Conservation (phyloP, 2,888 invertebrate species). For the Erebia epiphron region DNA sequence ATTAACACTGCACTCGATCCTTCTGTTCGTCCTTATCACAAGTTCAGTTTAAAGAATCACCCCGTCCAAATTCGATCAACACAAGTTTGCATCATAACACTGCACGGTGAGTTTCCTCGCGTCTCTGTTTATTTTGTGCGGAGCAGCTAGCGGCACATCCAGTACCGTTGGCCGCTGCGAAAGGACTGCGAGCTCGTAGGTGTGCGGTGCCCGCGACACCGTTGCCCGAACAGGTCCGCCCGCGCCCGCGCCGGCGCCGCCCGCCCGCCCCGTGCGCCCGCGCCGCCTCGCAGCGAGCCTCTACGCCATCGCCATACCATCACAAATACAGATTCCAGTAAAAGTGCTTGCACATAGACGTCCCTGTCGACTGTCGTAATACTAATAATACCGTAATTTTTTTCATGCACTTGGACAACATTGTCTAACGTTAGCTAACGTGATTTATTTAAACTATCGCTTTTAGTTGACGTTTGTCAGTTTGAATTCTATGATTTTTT, state of each 20-base stretch:
- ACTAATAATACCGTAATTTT: constrained; percentile 49
- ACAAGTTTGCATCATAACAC: constrained; percentile 78
- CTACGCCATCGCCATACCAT: constrained; percentile 43
- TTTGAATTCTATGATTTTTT: neutral
- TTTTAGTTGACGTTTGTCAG: constrained; percentile 10
- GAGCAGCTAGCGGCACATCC: constrained; percentile 77
- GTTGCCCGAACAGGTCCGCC: constrained; percentile 80
- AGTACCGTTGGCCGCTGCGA: constrained; percentile 81
- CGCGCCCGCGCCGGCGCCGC: constrained; percentile 70
- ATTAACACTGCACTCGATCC: constrained; percentile 75
- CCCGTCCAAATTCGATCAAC: constrained; percentile 51
- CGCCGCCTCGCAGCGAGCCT: constrained; percentile 56
- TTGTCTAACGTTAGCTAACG: constrained; percentile 41
- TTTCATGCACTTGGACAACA: constrained; percentile 40
- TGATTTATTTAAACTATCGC: constrained; percentile 16
- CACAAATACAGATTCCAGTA: constrained; percentile 70
- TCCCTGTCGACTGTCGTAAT: constrained; percentile 50
- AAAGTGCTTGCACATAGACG: constrained; percentile 72
- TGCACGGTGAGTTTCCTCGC: constrained; percentile 76
- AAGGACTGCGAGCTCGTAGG: constrained; percentile 74
- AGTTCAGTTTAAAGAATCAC: constrained; percentile 65
- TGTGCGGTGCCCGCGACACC: constrained; percentile 79
- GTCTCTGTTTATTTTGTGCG: constrained; percentile 73
- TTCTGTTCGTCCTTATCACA: constrained; percentile 68
- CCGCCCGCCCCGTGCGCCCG: constrained; percentile 60